A percentile compares a stretch with the other conserved stretches of the same genome.
Conservation (phyloP, 1,140 invertebrate species). For the Eueides isabella region DNA sequence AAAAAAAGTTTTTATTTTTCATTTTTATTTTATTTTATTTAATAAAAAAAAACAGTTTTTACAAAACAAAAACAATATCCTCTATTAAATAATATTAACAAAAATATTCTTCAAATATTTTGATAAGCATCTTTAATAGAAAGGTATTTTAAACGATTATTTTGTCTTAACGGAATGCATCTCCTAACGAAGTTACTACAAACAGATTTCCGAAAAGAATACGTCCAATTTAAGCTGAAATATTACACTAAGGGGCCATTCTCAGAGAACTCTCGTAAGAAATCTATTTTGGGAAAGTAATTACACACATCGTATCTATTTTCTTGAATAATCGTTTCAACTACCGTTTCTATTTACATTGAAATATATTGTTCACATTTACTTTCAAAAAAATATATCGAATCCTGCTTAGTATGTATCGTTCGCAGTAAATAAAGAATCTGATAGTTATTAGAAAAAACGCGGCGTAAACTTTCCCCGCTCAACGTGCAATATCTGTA, state of each 20-base stretch:
- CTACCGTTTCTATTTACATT: constrained; percentile 7
- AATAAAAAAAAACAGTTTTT: too few relatives aligned
- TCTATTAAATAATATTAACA: too few relatives aligned
- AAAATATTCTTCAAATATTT: too few relatives aligned
- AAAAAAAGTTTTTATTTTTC: too few relatives aligned
- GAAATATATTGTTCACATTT: neutral
- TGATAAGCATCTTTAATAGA: neutral
- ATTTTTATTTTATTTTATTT: too few relatives aligned
- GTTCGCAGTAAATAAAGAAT: too few relatives aligned
- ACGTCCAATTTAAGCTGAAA: constrained; percentile 50
- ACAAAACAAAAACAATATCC: too few relatives aligned
- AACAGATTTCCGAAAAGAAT: constrained; percentile 34
- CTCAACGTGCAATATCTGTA: too few relatives aligned
- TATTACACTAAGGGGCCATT: constrained; percentile 33
- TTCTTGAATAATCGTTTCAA: constrained; percentile 31
- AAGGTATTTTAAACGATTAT: neutral
- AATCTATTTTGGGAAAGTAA: constrained; percentile 41
- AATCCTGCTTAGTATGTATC: too few relatives aligned
- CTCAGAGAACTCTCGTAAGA: constrained; percentile 35
- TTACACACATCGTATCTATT: constrained; percentile 41
- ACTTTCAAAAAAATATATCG: neutral
- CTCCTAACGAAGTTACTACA: constrained; percentile 30
- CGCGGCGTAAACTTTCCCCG: too few relatives aligned
- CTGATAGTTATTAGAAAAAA: too few relatives aligned
- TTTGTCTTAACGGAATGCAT: neutral